These are phyloP conservation scores for Clarias pachynema DNA, from an alignment of 2,797 vertebrate genomes.

Conservation along the genomic window DNA sequence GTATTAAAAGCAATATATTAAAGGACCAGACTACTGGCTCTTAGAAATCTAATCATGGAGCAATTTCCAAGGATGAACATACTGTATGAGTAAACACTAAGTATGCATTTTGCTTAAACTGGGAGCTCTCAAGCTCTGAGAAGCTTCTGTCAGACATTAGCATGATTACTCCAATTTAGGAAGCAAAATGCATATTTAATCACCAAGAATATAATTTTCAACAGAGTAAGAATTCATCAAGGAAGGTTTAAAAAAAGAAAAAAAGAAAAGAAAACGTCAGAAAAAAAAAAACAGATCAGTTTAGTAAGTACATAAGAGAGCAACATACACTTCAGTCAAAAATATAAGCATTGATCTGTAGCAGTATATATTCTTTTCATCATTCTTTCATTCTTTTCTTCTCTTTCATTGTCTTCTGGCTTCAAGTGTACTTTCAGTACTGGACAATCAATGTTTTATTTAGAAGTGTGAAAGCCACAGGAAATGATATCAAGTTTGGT, in stretches of 20 bases:
- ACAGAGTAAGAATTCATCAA: constrained; percentile 32
- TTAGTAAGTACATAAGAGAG: too few relatives aligned
- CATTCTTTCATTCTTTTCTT: too few relatives aligned
- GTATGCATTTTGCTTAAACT: not conserved
- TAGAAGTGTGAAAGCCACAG: not conserved
- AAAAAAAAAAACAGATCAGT: not conserved
- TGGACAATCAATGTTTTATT: not conserved
- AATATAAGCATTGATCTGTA: not conserved
- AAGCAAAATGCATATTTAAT: constrained; percentile 39
- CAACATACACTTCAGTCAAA: not conserved
- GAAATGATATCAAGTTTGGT: not conserved
- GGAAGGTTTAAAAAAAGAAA: not conserved
- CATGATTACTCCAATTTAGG: constrained; percentile 23
- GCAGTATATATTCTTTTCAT: not conserved
- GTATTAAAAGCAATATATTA: constrained; percentile 6
- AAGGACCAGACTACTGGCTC: not conserved
- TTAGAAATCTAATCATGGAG: not conserved
- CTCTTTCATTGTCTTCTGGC: not conserved
- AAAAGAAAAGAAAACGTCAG: too few relatives aligned
- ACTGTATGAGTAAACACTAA: not conserved
- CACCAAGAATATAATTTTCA: constrained; percentile 12
- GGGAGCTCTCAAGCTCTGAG: not conserved
- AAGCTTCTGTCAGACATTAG: constrained; percentile 4
- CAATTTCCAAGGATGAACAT: not conserved
- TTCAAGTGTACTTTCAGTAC: not conserved